phyloP scores from a whole-genome alignment of 2,797 vertebrate species.

The Coluber constrictor region DNA sequence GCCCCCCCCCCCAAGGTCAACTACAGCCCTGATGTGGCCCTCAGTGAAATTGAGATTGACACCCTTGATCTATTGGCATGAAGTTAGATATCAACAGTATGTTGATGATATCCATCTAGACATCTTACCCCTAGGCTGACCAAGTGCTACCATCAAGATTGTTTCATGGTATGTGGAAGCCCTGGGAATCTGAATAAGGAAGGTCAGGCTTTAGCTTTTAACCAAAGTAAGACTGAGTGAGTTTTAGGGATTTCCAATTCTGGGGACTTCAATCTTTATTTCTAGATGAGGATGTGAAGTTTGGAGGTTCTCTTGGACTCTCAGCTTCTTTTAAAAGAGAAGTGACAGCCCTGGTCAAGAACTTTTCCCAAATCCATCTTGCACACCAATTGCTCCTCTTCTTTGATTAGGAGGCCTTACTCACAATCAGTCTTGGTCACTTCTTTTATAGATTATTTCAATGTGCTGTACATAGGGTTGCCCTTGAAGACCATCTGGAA shows the following conservation, averaged over 20 bases:
- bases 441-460: no score
- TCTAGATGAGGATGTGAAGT: not conserved
- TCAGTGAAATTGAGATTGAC: no score
- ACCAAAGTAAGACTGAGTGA: not conserved
- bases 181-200: not conserved
- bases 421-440: no score
- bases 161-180: not conserved
- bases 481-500: not conserved
- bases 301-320: not conserved
- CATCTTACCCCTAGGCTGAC: not conserved
- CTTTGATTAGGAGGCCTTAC: no score
- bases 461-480: no score
- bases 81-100: not conserved
- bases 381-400: not conserved
- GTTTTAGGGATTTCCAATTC: not conserved
- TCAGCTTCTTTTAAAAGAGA: not conserved
- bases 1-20: no score
- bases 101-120: not conserved
- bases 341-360: not conserved
- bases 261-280: not conserved
- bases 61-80: not conserved
- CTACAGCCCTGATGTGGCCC: no score
- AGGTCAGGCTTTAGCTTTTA: not conserved
- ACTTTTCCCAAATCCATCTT: not conserved
- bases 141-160: not conserved